Base-by-base conservation (phyloP, 1,140 invertebrate species). In the Meloidogyne floridensis region DNA sequence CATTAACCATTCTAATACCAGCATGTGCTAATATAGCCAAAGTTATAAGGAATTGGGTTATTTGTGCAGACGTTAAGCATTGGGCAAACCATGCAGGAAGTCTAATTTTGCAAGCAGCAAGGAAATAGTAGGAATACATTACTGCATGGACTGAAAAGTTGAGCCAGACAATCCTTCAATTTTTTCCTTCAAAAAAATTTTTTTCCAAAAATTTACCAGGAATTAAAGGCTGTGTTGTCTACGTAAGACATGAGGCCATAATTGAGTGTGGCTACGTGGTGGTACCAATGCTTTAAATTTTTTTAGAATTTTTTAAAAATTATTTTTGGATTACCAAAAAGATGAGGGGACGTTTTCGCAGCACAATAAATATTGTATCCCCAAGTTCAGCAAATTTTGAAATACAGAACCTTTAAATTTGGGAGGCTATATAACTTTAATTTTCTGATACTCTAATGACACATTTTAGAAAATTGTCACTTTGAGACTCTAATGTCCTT, bases 211-310 rank as follows among this genome's bases (percentile, higher is more conserved):
- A 32, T 65, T n/a, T 65, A 65, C 97, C 97, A 98, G 69, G 95
- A 92, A 69, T 95, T 97, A 7, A 95, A 95, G n/a, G 96, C 94
- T 13, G 95, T 96, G 91, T 96, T 95, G 90, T 98, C 95, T 13
- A 94, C 94, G 91, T 97, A 98, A 3, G 95, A 95, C 91, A 96
- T 98, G 95, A 96, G 54, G 7, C 95, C 94, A 91, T 98, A 98
- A 42, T 98, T 92, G 42, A 98, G 93, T 6, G 93, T 93, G 42
- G 92, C 93, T 11, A 93, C 91, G 87, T 93, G 93, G 87, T 93
- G 93, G 85, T 93, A 93, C 91, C 91, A 86, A 78, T 87, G 75
- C 51, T 80, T 87, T 51, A 10, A 53, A 71, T 75, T 56, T 75
- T 20, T 20, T 32, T 32, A 32, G 32, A 32, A 32, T 32, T 32